These are phyloP conservation scores for Hirtodrosophila confusa DNA, from an alignment of 2,888 invertebrate genomes.

Conservation along the genomic window DNA sequence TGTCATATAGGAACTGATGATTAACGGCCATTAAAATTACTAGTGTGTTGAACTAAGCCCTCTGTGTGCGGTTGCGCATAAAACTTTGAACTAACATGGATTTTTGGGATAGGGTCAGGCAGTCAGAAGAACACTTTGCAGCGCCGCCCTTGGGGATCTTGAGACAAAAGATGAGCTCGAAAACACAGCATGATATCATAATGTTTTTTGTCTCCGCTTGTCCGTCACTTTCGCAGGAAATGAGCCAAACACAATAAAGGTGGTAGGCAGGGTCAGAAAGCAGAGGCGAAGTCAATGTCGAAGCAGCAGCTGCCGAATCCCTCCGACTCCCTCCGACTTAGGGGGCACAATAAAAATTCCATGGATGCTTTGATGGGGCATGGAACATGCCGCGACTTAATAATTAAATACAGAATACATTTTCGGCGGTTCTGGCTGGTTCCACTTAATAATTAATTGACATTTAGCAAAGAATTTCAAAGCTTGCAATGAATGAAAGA, in stretches of 20 bases:
- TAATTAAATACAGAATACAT: conserved; percentile 67
- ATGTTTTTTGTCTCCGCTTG: conserved; percentile 35
- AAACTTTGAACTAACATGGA: conserved; percentile 42
- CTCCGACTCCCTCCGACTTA: conserved; percentile 23
- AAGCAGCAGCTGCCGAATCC: conserved; percentile 19
- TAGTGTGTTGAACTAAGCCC: conserved; percentile 22
- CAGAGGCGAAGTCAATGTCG: conserved; percentile 17
- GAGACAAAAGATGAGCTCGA: conserved; percentile 37
- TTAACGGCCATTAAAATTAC: conserved; percentile 13
- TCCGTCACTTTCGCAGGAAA: conserved; percentile 74
- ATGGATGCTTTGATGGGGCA: conserved; percentile 7
- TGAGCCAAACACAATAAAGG: conserved; percentile 56
- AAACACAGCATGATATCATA: conserved; percentile 72
- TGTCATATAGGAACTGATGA: conserved; percentile 15
- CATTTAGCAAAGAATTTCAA: conserved; percentile 71
- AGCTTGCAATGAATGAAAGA: conserved; percentile 27
- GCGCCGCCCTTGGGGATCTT: not conserved
- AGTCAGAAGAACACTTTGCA: conserved; percentile 36
- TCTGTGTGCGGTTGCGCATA: conserved; percentile 33
- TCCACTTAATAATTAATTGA: conserved; percentile 75
- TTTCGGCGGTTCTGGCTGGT: conserved; percentile 33
- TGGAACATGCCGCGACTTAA: conserved; percentile 69
- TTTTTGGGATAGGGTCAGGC: conserved; percentile 34
- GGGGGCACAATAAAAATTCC: conserved; percentile 45
- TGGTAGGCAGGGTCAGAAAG: conserved; percentile 35